phyloP scores from a whole-genome alignment of 2,888 invertebrate species.

The Synergus gifuensis region DNA sequence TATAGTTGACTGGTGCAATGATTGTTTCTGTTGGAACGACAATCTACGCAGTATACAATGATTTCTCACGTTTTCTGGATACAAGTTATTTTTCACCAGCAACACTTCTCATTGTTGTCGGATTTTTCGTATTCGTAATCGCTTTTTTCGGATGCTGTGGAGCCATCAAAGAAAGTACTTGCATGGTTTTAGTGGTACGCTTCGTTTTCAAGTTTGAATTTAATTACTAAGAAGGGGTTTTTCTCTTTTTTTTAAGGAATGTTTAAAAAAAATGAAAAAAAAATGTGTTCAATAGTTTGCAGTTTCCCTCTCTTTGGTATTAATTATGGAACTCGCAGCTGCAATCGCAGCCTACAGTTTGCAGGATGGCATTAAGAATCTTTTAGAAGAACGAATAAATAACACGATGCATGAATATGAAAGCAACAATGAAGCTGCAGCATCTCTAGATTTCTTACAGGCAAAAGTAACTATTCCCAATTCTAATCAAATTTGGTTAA shows the following conservation, averaged over 20 bases:
- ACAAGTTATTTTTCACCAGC: constrained; percentile 86
- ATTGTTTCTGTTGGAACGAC: constrained; percentile 84
- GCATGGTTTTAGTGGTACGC: constrained; percentile 82
- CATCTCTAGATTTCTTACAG: constrained; percentile 82
- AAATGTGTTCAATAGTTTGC: constrained; percentile 78
- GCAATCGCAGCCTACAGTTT: constrained; percentile 81
- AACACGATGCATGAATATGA: constrained; percentile 78
- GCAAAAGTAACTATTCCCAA: constrained; percentile 75
- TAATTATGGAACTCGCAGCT: constrained; percentile 82
- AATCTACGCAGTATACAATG: constrained; percentile 80
- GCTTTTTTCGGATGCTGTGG: constrained; percentile 90
- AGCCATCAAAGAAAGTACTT: constrained; percentile 88
- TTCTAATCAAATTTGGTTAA: too few species aligned
- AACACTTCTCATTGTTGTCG: constrained; percentile 86
- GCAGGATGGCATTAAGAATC: constrained; percentile 75
- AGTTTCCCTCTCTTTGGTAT: constrained; percentile 79
- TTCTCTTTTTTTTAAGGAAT: neutral
- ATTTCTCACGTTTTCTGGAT: constrained; percentile 82
- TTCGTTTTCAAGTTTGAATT: constrained; percentile 30
- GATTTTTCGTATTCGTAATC: constrained; percentile 87
- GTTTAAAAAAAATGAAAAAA: neutral
- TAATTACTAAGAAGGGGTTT: neutral
- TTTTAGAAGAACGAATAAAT: constrained; percentile 78
- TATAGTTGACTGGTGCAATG: constrained; percentile 84
- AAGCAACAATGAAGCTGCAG: constrained; percentile 71